Conservation (phyloP, 2,113 vertebrate genomes). For the Corythaixoides concolor region DNA sequence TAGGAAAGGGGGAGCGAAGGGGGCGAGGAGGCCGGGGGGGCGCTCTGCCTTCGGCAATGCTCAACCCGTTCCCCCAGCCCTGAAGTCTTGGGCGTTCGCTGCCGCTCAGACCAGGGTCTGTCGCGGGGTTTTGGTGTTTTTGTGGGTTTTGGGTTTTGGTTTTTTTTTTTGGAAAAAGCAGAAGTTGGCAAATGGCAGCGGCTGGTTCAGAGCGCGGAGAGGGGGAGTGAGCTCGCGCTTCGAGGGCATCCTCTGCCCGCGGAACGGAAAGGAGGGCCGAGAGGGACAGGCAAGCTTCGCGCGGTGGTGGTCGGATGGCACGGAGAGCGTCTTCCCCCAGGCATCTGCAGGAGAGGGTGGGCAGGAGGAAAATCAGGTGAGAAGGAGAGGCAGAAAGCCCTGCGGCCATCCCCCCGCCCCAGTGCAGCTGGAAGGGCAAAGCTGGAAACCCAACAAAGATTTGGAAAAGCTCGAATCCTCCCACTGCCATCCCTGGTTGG, state of each 20-base stretch:
- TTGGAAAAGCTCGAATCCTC: neutral
- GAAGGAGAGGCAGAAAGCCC: neutral
- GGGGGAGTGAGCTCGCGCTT: slow-evolving; percentile 33
- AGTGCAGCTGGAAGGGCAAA: neutral
- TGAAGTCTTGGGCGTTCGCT: neutral
- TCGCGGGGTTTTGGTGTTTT: neutral
- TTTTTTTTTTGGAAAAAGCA: slow-evolving; percentile 49
- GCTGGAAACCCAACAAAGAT: neutral
- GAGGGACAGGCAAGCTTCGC: slow-evolving; percentile 60
- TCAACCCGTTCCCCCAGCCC: neutral
- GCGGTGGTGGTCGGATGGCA: slow-evolving; percentile 72
- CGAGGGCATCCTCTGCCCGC: slow-evolving; percentile 36
- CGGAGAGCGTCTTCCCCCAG: slow-evolving; percentile 63
- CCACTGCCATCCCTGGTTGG: accelerated
- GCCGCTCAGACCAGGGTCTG: neutral
- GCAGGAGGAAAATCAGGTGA: neutral
- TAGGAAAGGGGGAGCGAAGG: neutral
- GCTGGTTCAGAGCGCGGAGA: slow-evolving; percentile 61
- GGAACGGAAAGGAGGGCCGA: slow-evolving; percentile 44
- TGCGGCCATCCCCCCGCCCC: accelerated
- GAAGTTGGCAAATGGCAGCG: slow-evolving; percentile 66
- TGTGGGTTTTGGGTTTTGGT: neutral
- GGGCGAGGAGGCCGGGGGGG: neutral
- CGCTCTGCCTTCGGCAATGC: neutral
- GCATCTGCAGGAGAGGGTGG: slow-evolving; percentile 58